phyloP scores from a whole-genome alignment of 2,888 invertebrate species.

The Cremastinae sp. region DNA sequence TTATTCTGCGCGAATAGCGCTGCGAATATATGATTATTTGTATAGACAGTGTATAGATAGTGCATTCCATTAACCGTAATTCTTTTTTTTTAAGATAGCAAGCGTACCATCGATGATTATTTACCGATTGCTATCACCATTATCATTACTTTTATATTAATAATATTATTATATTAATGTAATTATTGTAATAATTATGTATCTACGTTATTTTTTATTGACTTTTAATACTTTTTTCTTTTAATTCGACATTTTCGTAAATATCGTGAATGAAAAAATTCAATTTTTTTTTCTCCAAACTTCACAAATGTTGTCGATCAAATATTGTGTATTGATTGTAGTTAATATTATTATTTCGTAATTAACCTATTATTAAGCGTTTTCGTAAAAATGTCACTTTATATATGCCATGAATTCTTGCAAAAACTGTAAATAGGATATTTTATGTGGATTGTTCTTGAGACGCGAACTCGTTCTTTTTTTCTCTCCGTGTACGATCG shows the following conservation, averaged over 20 bases:
- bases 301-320: constrained; percentile 34
- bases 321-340: constrained; percentile 28
- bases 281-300: constrained; percentile 25
- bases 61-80: constrained; percentile 66
- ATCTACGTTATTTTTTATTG: constrained; percentile 40
- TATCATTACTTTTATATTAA: constrained; percentile 60
- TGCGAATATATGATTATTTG: constrained; percentile 63
- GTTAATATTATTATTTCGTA: constrained; percentile 39
- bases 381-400: constrained; percentile 37
- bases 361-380: constrained; percentile 35
- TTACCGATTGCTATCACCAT: constrained; percentile 49
- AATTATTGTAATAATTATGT: constrained; percentile 4
- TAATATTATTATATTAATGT: constrained; percentile 41
- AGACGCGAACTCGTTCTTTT: constrained; percentile 41
- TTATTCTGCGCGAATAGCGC: constrained; percentile 53
- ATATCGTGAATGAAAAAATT: constrained; percentile 15
- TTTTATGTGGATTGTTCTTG: constrained; percentile 34
- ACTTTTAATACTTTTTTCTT: constrained; percentile 47
- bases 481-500: constrained; percentile 8
- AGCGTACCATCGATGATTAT: constrained; percentile 52
- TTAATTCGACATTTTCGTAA: constrained; percentile 6
- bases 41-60: constrained; percentile 70
- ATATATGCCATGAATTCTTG: constrained; percentile 48
- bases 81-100: constrained; percentile 60
- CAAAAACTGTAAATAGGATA: constrained; percentile 28